Percentiles rank a stretch among this genome's conserved stretches.
Evolutionary conservation across 2,113 vertebrate species (phyloP).

Genomic region (Pseudorhombus dupliciocellatus): DNA sequence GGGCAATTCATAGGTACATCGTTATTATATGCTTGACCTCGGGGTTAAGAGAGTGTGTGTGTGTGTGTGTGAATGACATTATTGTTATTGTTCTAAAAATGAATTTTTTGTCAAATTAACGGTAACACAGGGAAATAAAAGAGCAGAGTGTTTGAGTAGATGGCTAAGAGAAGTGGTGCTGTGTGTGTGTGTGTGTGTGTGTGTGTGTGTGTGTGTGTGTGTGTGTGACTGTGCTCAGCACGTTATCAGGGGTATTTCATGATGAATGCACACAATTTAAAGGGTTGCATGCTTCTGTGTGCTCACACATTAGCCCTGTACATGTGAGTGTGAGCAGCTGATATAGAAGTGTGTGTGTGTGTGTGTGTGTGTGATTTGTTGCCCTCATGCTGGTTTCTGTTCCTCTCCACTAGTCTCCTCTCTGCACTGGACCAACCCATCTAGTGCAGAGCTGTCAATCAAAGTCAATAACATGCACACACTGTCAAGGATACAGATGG

Average conservation of each 20-base stretch:
- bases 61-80: neutral
- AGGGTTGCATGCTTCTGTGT: neutral
- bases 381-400: constrained; percentile 46
- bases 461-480: constrained; percentile 17
- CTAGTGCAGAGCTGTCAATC: constrained; percentile 53
- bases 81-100: no score
- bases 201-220: constrained; percentile 10
- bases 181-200: neutral
- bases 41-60: constrained; percentile 1
- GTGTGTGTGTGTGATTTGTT: constrained; percentile 29
- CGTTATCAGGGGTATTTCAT: neutral
- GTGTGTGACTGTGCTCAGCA: neutral
- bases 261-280: constrained; percentile 3
- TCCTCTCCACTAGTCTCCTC: constrained; percentile 43
- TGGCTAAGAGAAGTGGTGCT: neutral
- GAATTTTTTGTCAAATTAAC: neutral
- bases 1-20: constrained; percentile 35
- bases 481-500: neutral
- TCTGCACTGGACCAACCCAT: constrained; percentile 46
- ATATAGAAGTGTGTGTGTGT: neutral
- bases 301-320: neutral
- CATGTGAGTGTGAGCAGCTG: neutral
- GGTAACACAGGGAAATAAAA: neutral
- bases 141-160: neutral
- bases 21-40: constrained; percentile 55